Conservation (phyloP, 2,888 invertebrate species). For the Ctenicera cuprea region DNA sequence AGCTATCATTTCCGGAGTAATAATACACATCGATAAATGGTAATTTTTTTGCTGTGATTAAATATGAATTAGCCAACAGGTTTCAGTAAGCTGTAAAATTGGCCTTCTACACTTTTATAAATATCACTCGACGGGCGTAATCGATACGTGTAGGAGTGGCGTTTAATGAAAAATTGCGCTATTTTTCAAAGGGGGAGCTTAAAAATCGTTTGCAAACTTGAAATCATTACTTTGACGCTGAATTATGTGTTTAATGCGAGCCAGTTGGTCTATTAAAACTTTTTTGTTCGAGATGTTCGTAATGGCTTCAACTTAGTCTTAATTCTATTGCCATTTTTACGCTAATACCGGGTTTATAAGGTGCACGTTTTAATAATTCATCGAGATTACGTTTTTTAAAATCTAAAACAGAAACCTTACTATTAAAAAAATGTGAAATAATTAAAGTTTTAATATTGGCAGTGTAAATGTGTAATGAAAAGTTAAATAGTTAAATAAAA, state of each 20-base stretch:
- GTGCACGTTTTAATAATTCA: background rate
- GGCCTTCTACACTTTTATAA: conserved; percentile 9
- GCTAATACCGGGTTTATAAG: background rate
- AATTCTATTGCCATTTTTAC: background rate
- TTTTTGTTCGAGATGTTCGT: conserved; percentile 12
- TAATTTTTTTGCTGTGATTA: conserved; percentile 14
- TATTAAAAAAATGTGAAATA: too few species aligned
- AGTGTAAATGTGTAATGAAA: too few species aligned
- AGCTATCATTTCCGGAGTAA: background rate
- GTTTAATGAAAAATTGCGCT: conserved; percentile 27
- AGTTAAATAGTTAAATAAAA: too few species aligned
- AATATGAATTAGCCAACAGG: conserved; percentile 21
- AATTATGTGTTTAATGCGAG: conserved; percentile 32
- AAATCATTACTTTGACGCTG: conserved; percentile 30
- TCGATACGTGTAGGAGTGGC: conserved; percentile 22
- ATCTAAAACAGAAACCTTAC: too few species aligned
- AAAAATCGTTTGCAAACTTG: conserved; percentile 34
- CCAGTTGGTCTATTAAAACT: conserved; percentile 31
- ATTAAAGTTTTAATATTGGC: too few species aligned
- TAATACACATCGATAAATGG: background rate
- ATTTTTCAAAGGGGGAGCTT: conserved; percentile 30
- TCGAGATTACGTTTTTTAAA: too few species aligned
- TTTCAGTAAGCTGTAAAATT: conserved; percentile 4
- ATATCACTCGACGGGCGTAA: conserved; percentile 18
- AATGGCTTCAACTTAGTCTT: conserved; percentile 17